A percentile compares a stretch with the other conserved stretches of the same genome.
Evolutionary conservation across 2,888 invertebrate species (phyloP).

Genomic region (Ochropleura plecta): DNA sequence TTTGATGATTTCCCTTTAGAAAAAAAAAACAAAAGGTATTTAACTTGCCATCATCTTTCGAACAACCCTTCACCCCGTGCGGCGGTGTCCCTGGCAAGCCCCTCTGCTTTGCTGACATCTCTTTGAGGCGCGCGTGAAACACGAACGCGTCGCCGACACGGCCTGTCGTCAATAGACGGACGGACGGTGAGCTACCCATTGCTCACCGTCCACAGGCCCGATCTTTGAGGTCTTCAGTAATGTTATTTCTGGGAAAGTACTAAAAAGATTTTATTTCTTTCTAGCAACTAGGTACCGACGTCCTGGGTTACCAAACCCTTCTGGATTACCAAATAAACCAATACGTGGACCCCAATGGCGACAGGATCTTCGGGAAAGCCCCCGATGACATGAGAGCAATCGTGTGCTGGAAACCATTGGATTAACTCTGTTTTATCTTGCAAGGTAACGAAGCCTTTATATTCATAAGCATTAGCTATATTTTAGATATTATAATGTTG

Average conservation of each 20-base stretch:
- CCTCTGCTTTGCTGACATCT: no score
- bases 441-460: conserved; percentile 26
- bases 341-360: conserved; percentile 93
- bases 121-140: no score
- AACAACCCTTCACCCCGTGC: no score
- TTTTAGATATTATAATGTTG: conserved; percentile 17
- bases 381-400: conserved; percentile 94
- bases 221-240: background rate
- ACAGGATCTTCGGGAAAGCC: conserved; percentile 93
- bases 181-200: no score
- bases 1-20: no score
- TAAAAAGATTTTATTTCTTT: conserved; percentile 45
- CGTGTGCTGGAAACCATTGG: conserved; percentile 94
- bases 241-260: background rate
- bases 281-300: conserved; percentile 95
- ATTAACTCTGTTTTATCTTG: conserved; percentile 66
- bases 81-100: no score
- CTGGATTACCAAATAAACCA: conserved; percentile 95
- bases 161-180: no score
- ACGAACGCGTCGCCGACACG: no score
- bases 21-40: no score
- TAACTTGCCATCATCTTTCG: background rate
- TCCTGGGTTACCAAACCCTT: conserved; percentile 94
- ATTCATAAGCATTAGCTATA: background rate
- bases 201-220: no score